Conservation (phyloP, 2,888 invertebrate genomes). For the Teleiodes luculella region DNA sequence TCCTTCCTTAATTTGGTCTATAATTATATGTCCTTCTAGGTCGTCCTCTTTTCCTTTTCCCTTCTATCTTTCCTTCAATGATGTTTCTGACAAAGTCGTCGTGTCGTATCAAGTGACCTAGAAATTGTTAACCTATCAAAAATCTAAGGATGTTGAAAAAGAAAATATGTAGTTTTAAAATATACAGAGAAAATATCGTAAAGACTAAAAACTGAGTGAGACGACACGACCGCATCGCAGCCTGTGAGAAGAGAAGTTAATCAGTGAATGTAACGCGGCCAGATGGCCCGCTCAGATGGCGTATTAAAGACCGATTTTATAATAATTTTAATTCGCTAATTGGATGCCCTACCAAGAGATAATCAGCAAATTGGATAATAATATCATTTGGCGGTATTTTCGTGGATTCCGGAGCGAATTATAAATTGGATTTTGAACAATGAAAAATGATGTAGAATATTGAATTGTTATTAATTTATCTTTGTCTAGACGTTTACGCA, state of each 20-base stretch:
- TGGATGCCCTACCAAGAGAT: slow-evolving; percentile 44
- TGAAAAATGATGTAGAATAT: neutral
- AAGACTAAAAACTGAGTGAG: slow-evolving; percentile 5
- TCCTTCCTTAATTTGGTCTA: no score
- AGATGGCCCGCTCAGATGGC: slow-evolving; percentile 56
- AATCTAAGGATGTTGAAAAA: no score
- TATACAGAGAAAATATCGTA: neutral
- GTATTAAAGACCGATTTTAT: slow-evolving; percentile 58
- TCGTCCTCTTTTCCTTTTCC: no score
- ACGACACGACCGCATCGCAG: slow-evolving; percentile 8
- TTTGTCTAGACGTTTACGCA: no score
- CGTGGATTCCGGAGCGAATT: no score
- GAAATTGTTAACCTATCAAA: no score
- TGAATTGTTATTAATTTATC: neutral
- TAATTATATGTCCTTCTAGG: no score
- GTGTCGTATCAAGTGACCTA: no score
- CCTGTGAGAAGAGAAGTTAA: slow-evolving; percentile 44
- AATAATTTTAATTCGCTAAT: slow-evolving; percentile 70
- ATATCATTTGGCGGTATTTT: slow-evolving; percentile 43
- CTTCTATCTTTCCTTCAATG: no score
- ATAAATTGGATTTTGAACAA: no score
- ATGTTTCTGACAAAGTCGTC: no score
- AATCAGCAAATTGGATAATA: slow-evolving; percentile 67
- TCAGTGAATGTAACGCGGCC: slow-evolving; percentile 50
- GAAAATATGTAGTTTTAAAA: neutral